phyloP scores from a whole-genome alignment of 2,113 vertebrate genomes.

The Dasyornis broadbenti region DNA sequence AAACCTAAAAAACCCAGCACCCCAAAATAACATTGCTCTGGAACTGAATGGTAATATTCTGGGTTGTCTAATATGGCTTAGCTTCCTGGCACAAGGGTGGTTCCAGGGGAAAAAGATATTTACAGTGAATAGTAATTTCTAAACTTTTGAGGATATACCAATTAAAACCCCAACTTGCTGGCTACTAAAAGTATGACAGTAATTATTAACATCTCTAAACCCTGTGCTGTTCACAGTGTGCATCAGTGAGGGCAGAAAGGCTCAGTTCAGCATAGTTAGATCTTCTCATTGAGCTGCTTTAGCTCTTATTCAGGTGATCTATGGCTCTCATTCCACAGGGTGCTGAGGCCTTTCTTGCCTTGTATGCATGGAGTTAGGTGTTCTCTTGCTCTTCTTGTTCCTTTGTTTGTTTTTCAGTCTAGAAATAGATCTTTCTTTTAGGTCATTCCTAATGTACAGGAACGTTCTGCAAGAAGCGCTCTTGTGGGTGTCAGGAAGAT shows the following conservation, averaged over 20 bases:
- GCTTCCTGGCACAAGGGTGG: background rate
- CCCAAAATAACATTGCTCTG: background rate
- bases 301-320: background rate
- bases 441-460: background rate
- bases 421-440: background rate
- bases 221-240: background rate
- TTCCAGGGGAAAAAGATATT: background rate
- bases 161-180: background rate
- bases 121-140: background rate
- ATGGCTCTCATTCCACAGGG: background rate
- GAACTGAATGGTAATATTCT: background rate
- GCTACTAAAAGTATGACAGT: background rate
- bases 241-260: background rate
- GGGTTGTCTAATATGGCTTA: background rate
- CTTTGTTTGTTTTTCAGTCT: background rate
- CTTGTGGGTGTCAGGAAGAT: background rate
- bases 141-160: background rate
- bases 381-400: background rate
- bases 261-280: background rate
- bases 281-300: background rate
- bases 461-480: background rate
- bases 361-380: background rate
- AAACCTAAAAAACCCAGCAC: background rate
- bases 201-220: background rate
- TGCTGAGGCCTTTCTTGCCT: background rate